phyloP scores from a whole-genome alignment of 2,797 vertebrate species.

The Neomorphus geoffroyi region DNA sequence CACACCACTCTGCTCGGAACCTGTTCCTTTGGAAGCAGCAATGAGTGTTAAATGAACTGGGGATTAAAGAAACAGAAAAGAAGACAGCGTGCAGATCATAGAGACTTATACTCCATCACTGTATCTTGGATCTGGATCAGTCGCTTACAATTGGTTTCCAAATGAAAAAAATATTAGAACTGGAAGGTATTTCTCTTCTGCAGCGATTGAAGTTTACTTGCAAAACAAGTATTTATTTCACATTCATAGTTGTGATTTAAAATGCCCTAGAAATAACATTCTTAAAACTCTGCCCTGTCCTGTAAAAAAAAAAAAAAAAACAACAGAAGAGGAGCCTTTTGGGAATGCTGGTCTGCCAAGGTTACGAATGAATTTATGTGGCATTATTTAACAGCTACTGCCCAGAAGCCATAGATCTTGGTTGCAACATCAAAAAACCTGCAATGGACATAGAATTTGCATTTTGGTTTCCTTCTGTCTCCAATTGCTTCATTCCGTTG shows the following conservation, averaged over 20 bases:
- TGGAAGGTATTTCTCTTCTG: not conserved
- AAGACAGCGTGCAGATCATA: not conserved
- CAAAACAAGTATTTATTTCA: constrained; percentile 13
- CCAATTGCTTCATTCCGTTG: rapidly evolving
- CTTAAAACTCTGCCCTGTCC: not conserved
- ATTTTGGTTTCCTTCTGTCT: constrained; percentile 28
- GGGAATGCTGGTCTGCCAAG: not conserved
- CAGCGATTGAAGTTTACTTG: not conserved
- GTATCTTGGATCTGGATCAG: not conserved
- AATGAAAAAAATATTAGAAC: not conserved
- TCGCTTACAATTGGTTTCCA: not conserved
- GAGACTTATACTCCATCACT: not conserved
- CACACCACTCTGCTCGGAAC: not conserved
- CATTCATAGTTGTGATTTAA: constrained; percentile 17
- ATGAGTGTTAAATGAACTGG: not conserved
- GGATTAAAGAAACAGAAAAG: not conserved
- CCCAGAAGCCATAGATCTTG: constrained; percentile 6
- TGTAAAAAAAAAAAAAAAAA: constrained; percentile 14
- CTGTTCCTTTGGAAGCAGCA: not conserved
- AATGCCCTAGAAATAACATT: not conserved
- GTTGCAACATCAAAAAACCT: constrained; percentile 26
- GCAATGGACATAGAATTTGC: constrained; percentile 13
- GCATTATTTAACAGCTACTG: constrained; percentile 11
- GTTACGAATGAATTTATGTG: constrained; percentile 17
- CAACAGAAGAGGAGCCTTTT: not conserved